Evolutionary conservation across 92 coral and sea anemone genomes (phyloP).

Genomic region (Montipora capitata): DNA sequence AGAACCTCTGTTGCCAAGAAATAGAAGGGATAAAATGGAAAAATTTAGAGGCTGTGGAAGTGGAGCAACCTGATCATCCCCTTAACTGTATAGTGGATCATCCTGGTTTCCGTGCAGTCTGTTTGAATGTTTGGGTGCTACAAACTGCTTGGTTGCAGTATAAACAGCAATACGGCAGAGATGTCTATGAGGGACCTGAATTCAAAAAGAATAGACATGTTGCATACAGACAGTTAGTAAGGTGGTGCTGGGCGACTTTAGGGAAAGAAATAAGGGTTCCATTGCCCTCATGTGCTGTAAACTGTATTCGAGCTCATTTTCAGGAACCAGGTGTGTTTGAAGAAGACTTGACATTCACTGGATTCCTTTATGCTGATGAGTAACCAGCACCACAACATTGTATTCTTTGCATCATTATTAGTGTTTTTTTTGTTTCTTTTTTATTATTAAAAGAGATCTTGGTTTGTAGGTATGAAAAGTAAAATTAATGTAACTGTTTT

Average conservation of each 20-base stretch:
- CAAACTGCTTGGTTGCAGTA: constrained; percentile 77
- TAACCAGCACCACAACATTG: not conserved
- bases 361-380: constrained; percentile 56
- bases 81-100: not conserved
- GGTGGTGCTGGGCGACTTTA: constrained; percentile 74
- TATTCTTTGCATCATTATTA: no score
- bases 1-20: no score
- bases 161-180: constrained; percentile 59
- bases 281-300: constrained; percentile 78
- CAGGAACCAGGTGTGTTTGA: constrained; percentile 60
- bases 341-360: constrained; percentile 73
- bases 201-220: constrained; percentile 50
- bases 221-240: constrained; percentile 59
- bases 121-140: constrained; percentile 53
- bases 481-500: no score
- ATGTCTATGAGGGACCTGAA: constrained; percentile 61
- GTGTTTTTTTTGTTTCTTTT: no score
- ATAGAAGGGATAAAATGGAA: no score
- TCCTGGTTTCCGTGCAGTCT: not conserved
- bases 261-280: constrained; percentile 70
- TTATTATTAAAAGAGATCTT: no score
- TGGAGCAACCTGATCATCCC: no score
- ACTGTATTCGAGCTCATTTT: constrained; percentile 78
- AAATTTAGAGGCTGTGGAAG: no score
- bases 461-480: no score